A percentile compares a stretch with the other conserved stretches of the same genome.
These are phyloP conservation scores for Orchesella flavescens DNA, from an alignment of 2,888 invertebrate species.

Conservation along the genomic window DNA sequence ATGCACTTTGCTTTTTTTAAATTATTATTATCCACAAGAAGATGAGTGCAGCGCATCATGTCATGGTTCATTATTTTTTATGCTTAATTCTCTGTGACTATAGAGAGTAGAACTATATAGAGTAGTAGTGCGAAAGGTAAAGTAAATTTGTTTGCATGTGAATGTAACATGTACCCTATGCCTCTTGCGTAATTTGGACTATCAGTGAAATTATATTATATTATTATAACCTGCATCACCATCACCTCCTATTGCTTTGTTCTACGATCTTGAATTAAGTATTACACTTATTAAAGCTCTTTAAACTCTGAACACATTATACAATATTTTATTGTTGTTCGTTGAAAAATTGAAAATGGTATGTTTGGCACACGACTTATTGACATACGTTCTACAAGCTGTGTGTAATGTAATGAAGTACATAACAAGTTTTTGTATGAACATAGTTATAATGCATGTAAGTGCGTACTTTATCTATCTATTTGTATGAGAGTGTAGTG, in stretches of 20 bases:
- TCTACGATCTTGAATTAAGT: neutral
- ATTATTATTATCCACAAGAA: neutral
- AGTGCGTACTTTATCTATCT: too few relatives aligned
- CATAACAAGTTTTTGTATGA: neutral
- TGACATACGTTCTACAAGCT: neutral
- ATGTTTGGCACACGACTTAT: slow-evolving; percentile 22
- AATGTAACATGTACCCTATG: slow-evolving; percentile 12
- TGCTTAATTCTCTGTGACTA: neutral
- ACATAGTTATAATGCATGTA: too few relatives aligned
- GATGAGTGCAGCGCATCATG: neutral
- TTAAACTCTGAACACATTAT: neutral
- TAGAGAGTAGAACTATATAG: too few relatives aligned
- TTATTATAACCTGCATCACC: too few relatives aligned
- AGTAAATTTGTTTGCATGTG: slow-evolving; percentile 18
- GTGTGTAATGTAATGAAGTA: neutral
- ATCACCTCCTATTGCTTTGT: neutral
- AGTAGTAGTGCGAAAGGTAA: too few relatives aligned
- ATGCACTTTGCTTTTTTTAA: too few relatives aligned
- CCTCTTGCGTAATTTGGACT: slow-evolving; percentile 22
- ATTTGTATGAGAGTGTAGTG: neutral
- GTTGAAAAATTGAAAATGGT: neutral
- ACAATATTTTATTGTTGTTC: neutral
- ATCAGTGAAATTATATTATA: slow-evolving; percentile 23
- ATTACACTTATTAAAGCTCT: neutral
- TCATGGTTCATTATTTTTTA: slow-evolving; percentile 3